Evolutionary conservation across 2,888 invertebrate species (phyloP), one percentile per base, ranked within the genome.

Genomic region (Resseliella maxima): DNA sequence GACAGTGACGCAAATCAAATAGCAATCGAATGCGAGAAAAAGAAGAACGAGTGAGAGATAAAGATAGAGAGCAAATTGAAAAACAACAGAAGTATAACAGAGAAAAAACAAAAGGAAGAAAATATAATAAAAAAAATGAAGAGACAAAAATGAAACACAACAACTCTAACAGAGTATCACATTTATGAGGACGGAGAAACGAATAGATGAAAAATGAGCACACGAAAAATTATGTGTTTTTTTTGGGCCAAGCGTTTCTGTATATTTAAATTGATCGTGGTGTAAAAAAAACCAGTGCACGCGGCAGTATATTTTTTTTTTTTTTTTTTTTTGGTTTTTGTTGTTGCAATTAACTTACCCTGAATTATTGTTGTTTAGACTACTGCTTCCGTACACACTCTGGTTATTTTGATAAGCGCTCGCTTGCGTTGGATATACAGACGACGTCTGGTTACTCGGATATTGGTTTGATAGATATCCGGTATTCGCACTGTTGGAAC

Each of bases 401-500:
- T 91, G 91, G 89, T 89, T 91, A 88, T 90, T 90, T 89, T 91
- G 91, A 89, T 91, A 91, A 59, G 85, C 86, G 90, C 90, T 91
- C 89, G 91, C 91, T 88, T 91, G 91, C 88, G 91, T 90, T 89
- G 90, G 90, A 88, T 91, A 91, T 88, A 90, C 90, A 88, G 91
- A 90, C 87, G 91, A 89, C 87, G 89, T 88, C 88, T 89, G 89
- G 88, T 88, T 89, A 87, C 88, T 88, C 88, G 88, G 89, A 88
- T 89, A 89, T 88, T 89, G 89, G 88, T 88, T 89, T 86, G 89
- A 88, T 88, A 91, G 90, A 89, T 91, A 91, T 89, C 91, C 91
- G 89, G 91, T 89, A 89, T 90, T 91, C 89, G 91, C 89, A 89
- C 90, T 91, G n/a, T n/a, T n/a, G 88, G 90, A 90, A 88, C 91